These are phyloP conservation scores for Scaptomyza reducta DNA, from an alignment of 2,888 invertebrate genomes.

Conservation along the genomic window DNA sequence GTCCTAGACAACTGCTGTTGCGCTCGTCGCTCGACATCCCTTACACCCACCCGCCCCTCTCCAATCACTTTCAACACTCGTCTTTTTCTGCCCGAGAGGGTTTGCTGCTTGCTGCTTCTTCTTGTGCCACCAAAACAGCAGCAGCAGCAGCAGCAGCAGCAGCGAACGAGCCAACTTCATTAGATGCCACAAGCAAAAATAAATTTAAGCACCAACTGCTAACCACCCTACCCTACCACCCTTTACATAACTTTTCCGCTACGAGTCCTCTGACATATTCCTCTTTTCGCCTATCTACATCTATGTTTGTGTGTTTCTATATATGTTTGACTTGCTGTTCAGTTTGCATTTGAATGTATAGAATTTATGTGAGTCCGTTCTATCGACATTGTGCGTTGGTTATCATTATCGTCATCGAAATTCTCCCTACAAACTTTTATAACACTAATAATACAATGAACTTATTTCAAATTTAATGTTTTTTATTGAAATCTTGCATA, in stretches of 20 bases:
- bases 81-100: slow-evolving; percentile 54
- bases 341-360: slow-evolving; percentile 56
- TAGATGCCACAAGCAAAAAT: slow-evolving; percentile 61
- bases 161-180: slow-evolving; percentile 61
- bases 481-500: no score
- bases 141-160: not conserved
- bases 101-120: slow-evolving; percentile 7
- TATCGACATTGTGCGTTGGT: no score
- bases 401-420: no score
- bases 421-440: no score
- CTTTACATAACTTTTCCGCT: not conserved
- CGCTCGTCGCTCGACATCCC: slow-evolving; percentile 23
- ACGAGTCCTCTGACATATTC: no score
- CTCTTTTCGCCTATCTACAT: not conserved
- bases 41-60: not conserved
- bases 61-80: slow-evolving; percentile 31
- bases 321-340: slow-evolving; percentile 5
- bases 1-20: slow-evolving; percentile 74
- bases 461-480: no score
- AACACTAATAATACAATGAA: no score
- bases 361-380: not conserved
- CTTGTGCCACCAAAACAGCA: slow-evolving; percentile 17
- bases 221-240: not conserved
- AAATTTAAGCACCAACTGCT: slow-evolving; percentile 19
- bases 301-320: not conserved